A percentile compares a stretch with the other conserved stretches of the same genome.
Evolutionary conservation across 2,113 vertebrate genomes (phyloP).

Genomic region (Chinchilla lanigera): DNA sequence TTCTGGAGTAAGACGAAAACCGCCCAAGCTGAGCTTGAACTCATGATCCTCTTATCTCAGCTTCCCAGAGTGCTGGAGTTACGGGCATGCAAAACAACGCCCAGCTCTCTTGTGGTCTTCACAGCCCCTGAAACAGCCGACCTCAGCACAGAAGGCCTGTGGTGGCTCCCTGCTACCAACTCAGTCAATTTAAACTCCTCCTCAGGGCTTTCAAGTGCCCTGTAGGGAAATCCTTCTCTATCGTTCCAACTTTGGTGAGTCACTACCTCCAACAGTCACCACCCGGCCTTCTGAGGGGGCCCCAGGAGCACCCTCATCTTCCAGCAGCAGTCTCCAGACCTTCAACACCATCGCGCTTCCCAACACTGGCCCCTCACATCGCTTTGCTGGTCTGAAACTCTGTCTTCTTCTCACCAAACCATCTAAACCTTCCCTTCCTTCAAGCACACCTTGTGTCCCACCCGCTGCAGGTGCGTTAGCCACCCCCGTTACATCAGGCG

Average conservation of each 20-base stretch:
- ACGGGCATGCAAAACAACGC: not conserved
- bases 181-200: not conserved
- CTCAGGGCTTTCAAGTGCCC: not conserved
- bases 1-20: not conserved
- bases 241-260: not conserved
- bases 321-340: not conserved
- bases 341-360: not conserved
- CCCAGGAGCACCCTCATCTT: not conserved
- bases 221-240: not conserved
- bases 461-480: not conserved
- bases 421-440: not conserved
- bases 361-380: accelerated
- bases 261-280: not conserved
- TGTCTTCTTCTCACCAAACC: not conserved
- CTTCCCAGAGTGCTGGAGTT: not conserved
- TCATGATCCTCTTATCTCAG: not conserved
- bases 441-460: not conserved
- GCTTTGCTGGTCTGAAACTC: accelerated
- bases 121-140: no score
- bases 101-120: not conserved
- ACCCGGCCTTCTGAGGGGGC: not conserved
- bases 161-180: not conserved
- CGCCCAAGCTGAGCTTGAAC: not conserved
- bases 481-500: not conserved
- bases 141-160: not conserved